These are phyloP conservation scores for Perccottus glenii DNA, from an alignment of 2,113 vertebrate species.

Conservation along the genomic window DNA sequence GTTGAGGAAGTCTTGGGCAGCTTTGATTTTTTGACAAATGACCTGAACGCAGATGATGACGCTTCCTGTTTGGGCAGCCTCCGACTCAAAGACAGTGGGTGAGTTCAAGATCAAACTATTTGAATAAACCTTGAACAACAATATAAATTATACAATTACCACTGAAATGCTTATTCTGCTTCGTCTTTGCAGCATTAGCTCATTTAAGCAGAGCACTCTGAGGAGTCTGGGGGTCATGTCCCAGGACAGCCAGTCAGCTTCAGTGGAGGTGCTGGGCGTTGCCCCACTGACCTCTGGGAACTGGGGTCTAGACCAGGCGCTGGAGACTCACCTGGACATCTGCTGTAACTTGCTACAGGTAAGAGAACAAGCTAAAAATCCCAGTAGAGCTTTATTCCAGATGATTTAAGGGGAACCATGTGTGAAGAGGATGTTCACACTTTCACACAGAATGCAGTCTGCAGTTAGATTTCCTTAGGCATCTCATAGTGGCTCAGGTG, in stretches of 20 bases:
- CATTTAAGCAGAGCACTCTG: slow-evolving; percentile 67
- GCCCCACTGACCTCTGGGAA: slow-evolving; percentile 82
- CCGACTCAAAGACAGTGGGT: slow-evolving; percentile 84
- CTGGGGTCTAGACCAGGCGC: slow-evolving; percentile 82
- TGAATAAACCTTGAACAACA: background rate
- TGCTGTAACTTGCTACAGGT: slow-evolving; percentile 84
- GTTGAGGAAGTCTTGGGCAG: slow-evolving; percentile 91
- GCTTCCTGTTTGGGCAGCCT: slow-evolving; percentile 82
- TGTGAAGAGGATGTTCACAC: too few species aligned
- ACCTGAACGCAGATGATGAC: slow-evolving; percentile 85
- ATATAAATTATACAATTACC: background rate
- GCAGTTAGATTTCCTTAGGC: too few species aligned
- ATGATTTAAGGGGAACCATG: too few species aligned
- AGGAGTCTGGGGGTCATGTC: slow-evolving; percentile 62
- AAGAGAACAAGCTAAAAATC: background rate
- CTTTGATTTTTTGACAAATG: slow-evolving; percentile 89
- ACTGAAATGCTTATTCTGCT: background rate
- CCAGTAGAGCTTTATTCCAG: too few species aligned
- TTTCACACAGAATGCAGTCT: too few species aligned
- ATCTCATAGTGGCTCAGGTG: too few species aligned
- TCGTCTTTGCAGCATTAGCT: slow-evolving; percentile 61
- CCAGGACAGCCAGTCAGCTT: slow-evolving; percentile 53
- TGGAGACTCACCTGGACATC: slow-evolving; percentile 85
- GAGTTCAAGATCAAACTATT: background rate
- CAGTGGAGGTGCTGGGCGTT: slow-evolving; percentile 45